Evolutionary conservation across 2,797 vertebrate genomes (phyloP), one percentile per base, ranked within the genome.

Genomic region (Xenopus petersii): DNA sequence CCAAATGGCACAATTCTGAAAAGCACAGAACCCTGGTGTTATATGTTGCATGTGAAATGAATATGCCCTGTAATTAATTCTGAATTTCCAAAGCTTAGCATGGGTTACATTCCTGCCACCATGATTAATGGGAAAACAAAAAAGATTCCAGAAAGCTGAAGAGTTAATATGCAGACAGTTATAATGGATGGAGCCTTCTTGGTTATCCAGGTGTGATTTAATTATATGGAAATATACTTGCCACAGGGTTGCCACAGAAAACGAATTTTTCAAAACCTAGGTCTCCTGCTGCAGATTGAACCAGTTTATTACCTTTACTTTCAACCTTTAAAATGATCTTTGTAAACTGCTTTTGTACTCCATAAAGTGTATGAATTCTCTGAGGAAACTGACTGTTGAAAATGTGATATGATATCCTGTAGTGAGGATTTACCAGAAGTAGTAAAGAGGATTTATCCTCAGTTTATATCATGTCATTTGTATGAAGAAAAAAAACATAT

Each of bases 111-210:
- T 58, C 55, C 54, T 58, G 67, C 55, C 54, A 69, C 24, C 33
- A 58, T 69, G 67, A 59, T 69, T 69, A 69, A 69, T 69, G 67
- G 56, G 55, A 55, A 55, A 67, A 67, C 15, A 51, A 68, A 54
- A 68, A 68, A 55, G 66, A 26, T 56, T 12, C 5, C 66, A 68
- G 66, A 68, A 17, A 68, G 66, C 30, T 12, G 51, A 68, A 68
- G 66, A 68, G 66, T 68, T 68, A 68, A 68, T 68, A 16, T 55
- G 51, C 49, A 55, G 66, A 68, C 51, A 68, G 66, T 30, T 68
- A 55, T 68, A 26, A 68, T 68, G 66, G 66, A 68, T 68, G 66
- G 26, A 24, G 56, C 11, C 12, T 54, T 12, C 12, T 68, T 49
- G 24, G 48, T 68, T 68, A 51, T 68, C 47, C 66, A 68, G 26